These are phyloP conservation scores for Orchestes rusci DNA, from an alignment of 2,888 invertebrate species.

Conservation along the genomic window DNA sequence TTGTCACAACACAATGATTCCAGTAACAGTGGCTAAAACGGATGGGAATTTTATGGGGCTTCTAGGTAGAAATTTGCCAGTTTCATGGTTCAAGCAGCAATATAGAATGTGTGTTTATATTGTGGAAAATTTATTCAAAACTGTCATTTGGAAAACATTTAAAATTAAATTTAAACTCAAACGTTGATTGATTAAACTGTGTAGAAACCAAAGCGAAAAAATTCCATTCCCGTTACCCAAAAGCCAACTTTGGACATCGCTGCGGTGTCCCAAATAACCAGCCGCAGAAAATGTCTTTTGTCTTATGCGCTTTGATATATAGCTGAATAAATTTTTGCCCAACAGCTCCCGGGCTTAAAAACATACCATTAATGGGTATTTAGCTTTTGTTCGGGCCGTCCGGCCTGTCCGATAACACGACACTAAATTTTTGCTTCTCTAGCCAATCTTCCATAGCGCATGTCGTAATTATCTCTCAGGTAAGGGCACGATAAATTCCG, in stretches of 20 bases:
- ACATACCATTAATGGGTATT: constrained; percentile 24
- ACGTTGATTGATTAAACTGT: no score
- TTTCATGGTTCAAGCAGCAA: no score
- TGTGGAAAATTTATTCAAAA: no score
- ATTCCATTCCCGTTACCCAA: not conserved
- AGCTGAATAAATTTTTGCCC: constrained; percentile 19
- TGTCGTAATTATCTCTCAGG: constrained; percentile 18
- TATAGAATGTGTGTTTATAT: no score
- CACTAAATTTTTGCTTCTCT: constrained; percentile 15
- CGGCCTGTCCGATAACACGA: constrained; percentile 8
- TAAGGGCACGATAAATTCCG: constrained; percentile 19
- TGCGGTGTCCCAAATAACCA: constrained; percentile 16
- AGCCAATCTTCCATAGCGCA: constrained; percentile 1
- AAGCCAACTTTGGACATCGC: no score
- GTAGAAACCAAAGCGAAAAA: not conserved
- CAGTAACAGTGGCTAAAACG: no score
- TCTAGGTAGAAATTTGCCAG: no score
- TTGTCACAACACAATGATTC: no score
- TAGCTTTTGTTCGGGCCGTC: constrained; percentile 20
- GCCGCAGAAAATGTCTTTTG: constrained; percentile 18
- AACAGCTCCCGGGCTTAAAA: constrained; percentile 22
- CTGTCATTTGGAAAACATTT: no score
- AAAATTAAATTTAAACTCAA: no score
- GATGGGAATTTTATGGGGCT: no score
- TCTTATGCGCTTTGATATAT: constrained; percentile 23